phyloP scores from a whole-genome alignment of 2,113 vertebrate genomes.

The Martes martes region DNA sequence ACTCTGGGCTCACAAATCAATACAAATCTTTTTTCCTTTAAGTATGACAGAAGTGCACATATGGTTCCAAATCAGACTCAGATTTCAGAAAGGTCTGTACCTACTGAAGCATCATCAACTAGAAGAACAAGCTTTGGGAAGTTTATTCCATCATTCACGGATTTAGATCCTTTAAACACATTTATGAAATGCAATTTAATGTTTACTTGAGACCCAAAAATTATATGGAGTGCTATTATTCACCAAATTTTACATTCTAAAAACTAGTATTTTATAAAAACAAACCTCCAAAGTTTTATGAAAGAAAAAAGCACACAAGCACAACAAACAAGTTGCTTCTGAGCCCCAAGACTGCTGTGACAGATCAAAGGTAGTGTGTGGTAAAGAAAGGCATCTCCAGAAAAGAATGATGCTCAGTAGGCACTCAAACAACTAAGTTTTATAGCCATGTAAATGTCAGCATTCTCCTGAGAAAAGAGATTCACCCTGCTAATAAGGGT shows the following conservation, averaged over 20 bases:
- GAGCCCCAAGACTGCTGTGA: neutral
- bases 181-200: constrained; percentile 8
- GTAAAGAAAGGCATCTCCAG: neutral
- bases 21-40: neutral
- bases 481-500: neutral
- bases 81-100: neutral
- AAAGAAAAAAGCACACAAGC: neutral
- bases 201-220: neutral
- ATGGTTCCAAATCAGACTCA: neutral
- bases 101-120: neutral
- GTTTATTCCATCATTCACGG: neutral
- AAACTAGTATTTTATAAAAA: constrained; percentile 15
- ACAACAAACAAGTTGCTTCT: neutral
- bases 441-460: neutral
- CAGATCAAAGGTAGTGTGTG: neutral
- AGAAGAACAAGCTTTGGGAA: neutral
- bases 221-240: neutral
- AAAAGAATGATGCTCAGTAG: neutral
- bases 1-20: neutral
- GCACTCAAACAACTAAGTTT: neutral
- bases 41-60: neutral
- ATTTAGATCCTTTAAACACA: neutral
- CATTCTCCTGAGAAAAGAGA: neutral
- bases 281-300: neutral
- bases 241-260: constrained; percentile 22